These are phyloP conservation scores for Zaprionus ghesquierei DNA, from an alignment of 1,140 invertebrate genomes.

Conservation along the genomic window DNA sequence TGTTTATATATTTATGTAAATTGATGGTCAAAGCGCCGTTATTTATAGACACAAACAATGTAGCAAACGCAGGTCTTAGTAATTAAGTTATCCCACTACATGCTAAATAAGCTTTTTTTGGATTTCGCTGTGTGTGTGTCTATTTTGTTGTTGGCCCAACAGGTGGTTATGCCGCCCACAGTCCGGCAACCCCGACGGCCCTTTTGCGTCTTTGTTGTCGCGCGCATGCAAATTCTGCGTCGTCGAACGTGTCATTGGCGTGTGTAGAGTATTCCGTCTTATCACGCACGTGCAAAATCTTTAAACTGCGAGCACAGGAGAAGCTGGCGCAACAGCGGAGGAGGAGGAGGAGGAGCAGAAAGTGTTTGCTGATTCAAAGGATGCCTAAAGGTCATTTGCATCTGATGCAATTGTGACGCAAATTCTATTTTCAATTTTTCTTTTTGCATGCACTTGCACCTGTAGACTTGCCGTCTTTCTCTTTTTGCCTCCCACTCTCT, in stretches of 20 bases:
- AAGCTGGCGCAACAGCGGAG: not conserved
- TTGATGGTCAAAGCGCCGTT: slow-evolving; percentile 32
- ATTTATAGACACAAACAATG: slow-evolving; percentile 22
- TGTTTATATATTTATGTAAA: slow-evolving; percentile 19
- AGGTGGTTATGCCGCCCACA: slow-evolving; percentile 53
- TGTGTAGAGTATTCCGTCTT: slow-evolving; percentile 14
- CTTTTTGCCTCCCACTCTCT: not conserved
- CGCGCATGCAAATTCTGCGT: slow-evolving; percentile 27
- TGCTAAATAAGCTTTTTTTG: slow-evolving; percentile 37
- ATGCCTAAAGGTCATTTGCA: slow-evolving; percentile 46
- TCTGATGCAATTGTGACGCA: slow-evolving; percentile 30
- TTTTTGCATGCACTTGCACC: slow-evolving; percentile 34
- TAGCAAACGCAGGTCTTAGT: not conserved
- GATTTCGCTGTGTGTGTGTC: not conserved
- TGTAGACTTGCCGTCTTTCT: not conserved
- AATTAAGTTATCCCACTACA: slow-evolving; percentile 29
- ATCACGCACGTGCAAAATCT: slow-evolving; percentile 35
- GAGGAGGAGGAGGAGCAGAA: not conserved
- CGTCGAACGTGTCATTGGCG: slow-evolving; percentile 18
- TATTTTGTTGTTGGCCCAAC: slow-evolving; percentile 36
- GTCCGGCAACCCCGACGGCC: slow-evolving; percentile 23
- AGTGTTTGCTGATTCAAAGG: slow-evolving; percentile 13
- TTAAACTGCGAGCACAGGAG: not conserved
- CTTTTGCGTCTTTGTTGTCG: slow-evolving; percentile 28
- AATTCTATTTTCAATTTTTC: slow-evolving; percentile 13